Evolutionary conservation across 2,797 vertebrate genomes (phyloP), one percentile per base, ranked within the genome.

Genomic region (Chaetodon trifasciatus): DNA sequence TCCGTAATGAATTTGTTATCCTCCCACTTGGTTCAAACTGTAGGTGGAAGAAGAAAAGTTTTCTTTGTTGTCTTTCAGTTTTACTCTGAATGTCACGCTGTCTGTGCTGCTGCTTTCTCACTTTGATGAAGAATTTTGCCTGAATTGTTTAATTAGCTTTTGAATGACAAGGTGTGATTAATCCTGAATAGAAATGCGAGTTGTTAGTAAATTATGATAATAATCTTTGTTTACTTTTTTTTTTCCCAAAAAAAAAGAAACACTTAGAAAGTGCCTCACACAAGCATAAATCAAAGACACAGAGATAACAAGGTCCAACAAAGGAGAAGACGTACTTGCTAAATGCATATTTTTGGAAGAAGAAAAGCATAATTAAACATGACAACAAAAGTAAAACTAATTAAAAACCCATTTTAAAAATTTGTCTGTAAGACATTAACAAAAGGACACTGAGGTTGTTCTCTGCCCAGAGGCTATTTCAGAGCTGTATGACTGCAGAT

Each of bases 401-500:
- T 74, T 55, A 60, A 55, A 40, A 57, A 23, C 15, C 7, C 7
- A 50, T 62, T 75, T 58, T 0, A 42, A 70, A 58, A 40, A 55
- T 28, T 13, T 74, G 23, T 60, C 39, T 78, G 8, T 17, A 47
- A 71, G 28, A 66, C 39, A 44, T 79, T 6, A 70, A 53, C 52
- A 63, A 76, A 85, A 76, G 58, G 64, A 62, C 11, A 10, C 21
- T 21, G 56, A 73, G 76, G 81, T 83, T 9, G 8, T 9, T 74
- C 58, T 65, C 2, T 39, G 57, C 53, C 72, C 66, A 8, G 32
- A 71, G 61, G 86, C 76, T 65, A 4, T 70, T 85, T 76, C 47
- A 56, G 67, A 86, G 79, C 73, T 71, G 49, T 42, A 8, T 67
- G 74, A 65, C 71, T 74, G 72, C 72, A 83, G 79, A 83, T 85